phyloP scores from a whole-genome alignment of 2,797 vertebrate genomes.

The Erpetoichthys calabaricus region DNA sequence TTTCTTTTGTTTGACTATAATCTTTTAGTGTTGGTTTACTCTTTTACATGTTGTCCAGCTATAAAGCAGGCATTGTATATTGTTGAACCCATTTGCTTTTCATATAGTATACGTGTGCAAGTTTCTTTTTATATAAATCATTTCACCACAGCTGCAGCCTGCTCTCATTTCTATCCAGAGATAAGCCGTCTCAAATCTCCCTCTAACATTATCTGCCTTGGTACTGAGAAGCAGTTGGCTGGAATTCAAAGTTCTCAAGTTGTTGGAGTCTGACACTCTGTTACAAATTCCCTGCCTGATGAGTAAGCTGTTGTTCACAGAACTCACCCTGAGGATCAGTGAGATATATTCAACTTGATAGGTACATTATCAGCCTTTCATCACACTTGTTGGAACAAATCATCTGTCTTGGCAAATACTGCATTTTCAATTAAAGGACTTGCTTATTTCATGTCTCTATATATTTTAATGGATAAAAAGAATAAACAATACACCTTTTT shows the following conservation, averaged over 20 bases:
- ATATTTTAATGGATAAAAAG: too few relatives aligned
- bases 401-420: neutral
- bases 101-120: slow-evolving; percentile 16
- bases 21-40: too few relatives aligned
- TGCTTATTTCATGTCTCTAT: neutral
- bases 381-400: neutral
- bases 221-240: slow-evolving; percentile 27
- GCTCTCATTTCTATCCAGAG: slow-evolving; percentile 42
- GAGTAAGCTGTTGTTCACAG: slow-evolving; percentile 26
- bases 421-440: neutral
- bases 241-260: slow-evolving; percentile 35
- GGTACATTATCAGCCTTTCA: slow-evolving; percentile 28
- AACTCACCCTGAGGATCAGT: slow-evolving; percentile 16
- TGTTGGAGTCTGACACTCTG: slow-evolving; percentile 20
- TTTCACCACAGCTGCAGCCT: slow-evolving; percentile 56
- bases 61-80: neutral
- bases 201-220: slow-evolving; percentile 46
- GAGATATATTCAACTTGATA: slow-evolving; percentile 24
- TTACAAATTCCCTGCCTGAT: slow-evolving; percentile 16
- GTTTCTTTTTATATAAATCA: slow-evolving; percentile 49
- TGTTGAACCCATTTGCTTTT: slow-evolving; percentile 2
- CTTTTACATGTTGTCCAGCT: neutral
- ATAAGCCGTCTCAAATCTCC: slow-evolving; percentile 63
- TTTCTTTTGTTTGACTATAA: too few relatives aligned
- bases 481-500: too few relatives aligned